Conservation (phyloP, 2,797 vertebrate species). For the Botia almorhae region DNA sequence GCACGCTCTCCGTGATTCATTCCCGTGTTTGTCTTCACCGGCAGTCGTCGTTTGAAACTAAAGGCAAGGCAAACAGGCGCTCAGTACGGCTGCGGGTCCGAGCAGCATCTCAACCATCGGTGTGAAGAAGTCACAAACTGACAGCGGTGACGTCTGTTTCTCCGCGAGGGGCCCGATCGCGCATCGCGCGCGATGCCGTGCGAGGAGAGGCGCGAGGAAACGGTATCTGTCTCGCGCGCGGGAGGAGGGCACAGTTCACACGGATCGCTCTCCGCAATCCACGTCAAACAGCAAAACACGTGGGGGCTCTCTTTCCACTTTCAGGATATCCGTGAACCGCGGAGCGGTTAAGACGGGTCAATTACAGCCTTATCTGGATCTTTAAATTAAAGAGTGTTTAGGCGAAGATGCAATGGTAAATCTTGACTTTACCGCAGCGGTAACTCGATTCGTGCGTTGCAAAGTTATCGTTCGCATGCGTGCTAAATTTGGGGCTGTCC, state of each 20-base stretch:
- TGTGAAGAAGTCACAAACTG: slow-evolving; percentile 26
- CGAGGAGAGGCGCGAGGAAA: slow-evolving; percentile 32
- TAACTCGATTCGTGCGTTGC: neutral
- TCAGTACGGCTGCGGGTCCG: slow-evolving; percentile 8
- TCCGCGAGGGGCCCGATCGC: slow-evolving; percentile 24
- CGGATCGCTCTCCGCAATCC: slow-evolving; percentile 36
- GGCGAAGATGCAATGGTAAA: neutral
- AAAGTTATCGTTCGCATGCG: neutral
- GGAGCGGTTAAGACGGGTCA: slow-evolving; percentile 1
- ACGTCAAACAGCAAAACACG: slow-evolving; percentile 43
- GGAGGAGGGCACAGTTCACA: slow-evolving; percentile 37
- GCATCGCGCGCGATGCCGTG: slow-evolving; percentile 24
- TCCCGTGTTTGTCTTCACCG: neutral
- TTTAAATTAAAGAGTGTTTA: neutral
- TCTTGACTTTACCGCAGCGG: no score
- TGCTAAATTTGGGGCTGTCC: slow-evolving; percentile 22
- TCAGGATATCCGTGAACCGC: slow-evolving; percentile 18
- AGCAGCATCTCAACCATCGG: slow-evolving; percentile 27
- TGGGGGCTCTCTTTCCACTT: slow-evolving; percentile 27
- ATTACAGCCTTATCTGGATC: slow-evolving; percentile 2
- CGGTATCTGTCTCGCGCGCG: slow-evolving; percentile 14
- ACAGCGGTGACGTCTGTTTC: slow-evolving; percentile 40
- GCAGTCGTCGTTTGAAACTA: slow-evolving; percentile 2
- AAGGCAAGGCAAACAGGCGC: neutral
- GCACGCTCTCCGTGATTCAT: slow-evolving; percentile 30